Evolutionary conservation across 2,888 invertebrate genomes (phyloP).

Genomic region (Tetranychus truncatus): DNA sequence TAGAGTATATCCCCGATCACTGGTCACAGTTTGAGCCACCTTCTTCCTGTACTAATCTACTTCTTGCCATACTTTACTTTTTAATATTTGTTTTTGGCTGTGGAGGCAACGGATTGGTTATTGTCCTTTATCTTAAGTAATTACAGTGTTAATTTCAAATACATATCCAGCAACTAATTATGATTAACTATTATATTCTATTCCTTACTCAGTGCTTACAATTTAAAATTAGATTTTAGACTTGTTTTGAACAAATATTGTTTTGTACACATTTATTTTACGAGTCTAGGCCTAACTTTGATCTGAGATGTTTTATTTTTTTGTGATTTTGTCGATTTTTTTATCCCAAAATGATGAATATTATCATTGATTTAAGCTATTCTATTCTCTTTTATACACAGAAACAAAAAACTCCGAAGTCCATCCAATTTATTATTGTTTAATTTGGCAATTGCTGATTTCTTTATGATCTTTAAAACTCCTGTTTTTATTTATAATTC

Average conservation of each 20-base stretch:
- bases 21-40: conserved; percentile 54
- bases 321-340: background rate
- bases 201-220: no score
- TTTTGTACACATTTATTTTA: no score
- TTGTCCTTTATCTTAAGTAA: conserved; percentile 53
- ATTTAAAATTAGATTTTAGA: no score
- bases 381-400: conserved; percentile 29
- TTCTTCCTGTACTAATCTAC: conserved; percentile 40
- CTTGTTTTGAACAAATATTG: no score
- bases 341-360: background rate
- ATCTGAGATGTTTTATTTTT: background rate
- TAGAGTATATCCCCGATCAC: conserved; percentile 45
- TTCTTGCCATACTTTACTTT: conserved; percentile 44
- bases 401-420: conserved; percentile 50
- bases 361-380: background rate
- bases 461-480: conserved; percentile 50
- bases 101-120: conserved; percentile 50
- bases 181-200: no score
- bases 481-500: conserved; percentile 57
- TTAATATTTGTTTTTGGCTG: conserved; percentile 47
- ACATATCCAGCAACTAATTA: no score
- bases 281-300: no score
- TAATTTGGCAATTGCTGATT: conserved; percentile 56
- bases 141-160: background rate
- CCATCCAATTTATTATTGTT: conserved; percentile 54